A percentile compares a stretch with the other conserved stretches of the same genome.
These are phyloP conservation scores for Dasyornis broadbenti DNA, from an alignment of 2,113 vertebrate genomes.

Conservation along the genomic window DNA sequence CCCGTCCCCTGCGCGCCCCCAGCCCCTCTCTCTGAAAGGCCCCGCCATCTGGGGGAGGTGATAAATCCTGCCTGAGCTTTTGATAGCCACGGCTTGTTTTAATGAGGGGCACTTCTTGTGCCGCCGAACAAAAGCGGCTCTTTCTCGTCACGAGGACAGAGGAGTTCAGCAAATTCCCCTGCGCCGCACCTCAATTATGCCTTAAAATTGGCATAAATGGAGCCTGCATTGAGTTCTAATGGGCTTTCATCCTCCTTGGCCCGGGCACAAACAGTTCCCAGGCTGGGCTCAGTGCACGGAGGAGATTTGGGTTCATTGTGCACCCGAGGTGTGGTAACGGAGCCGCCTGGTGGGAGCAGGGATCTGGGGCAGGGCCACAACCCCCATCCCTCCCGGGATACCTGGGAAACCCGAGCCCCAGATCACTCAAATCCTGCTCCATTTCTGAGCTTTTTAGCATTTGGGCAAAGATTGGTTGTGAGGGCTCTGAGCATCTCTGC, in stretches of 20 bases:
- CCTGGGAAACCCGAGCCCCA: rapidly evolving
- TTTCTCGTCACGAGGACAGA: not conserved
- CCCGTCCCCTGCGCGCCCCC: not conserved
- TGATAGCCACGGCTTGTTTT: not conserved
- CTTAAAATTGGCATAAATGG: slow-evolving; percentile 8
- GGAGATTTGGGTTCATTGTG: not conserved
- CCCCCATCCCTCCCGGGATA: rapidly evolving
- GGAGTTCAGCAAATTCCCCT: slow-evolving; percentile 38
- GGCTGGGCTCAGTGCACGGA: not conserved
- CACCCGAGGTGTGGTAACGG: not conserved
- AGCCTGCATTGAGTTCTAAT: slow-evolving; percentile 5
- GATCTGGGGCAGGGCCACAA: not conserved
- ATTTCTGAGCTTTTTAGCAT: not conserved
- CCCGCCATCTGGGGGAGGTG: not conserved
- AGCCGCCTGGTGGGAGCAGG: not conserved
- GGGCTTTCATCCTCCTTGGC: slow-evolving; percentile 40
- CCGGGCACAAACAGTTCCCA: not conserved
- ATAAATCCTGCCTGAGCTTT: not conserved
- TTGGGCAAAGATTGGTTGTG: not conserved
- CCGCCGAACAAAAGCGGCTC: not conserved
- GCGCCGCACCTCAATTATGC: slow-evolving; percentile 9
- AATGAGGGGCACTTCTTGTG: slow-evolving; percentile 22
- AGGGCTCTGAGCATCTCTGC: not conserved
- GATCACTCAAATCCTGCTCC: not conserved
- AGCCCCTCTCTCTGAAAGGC: not conserved